phyloP scores from a whole-genome alignment of 2,797 vertebrate species.

The Arnoldichthys spilopterus region DNA sequence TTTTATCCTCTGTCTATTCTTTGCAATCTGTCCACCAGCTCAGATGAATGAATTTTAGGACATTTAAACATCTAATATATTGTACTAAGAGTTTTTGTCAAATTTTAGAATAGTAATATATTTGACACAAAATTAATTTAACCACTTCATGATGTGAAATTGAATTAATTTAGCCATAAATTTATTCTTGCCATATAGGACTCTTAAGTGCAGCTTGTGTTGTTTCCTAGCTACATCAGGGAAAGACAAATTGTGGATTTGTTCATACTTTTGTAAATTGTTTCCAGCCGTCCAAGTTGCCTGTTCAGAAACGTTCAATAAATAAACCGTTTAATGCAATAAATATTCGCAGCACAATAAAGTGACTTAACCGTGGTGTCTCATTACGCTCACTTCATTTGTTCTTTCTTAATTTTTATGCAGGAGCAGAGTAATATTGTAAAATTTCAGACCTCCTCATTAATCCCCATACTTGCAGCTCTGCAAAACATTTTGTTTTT shows the following conservation, averaged over 20 bases:
- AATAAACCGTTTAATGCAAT: conserved; percentile 64
- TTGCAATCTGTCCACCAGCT: background rate
- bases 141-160: background rate
- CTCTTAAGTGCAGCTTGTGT: background rate
- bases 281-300: background rate
- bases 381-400: background rate
- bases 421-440: too few species aligned
- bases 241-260: background rate
- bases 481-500: too few species aligned
- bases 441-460: too few species aligned
- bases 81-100: background rate
- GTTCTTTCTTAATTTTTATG: too few species aligned
- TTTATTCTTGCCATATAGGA: background rate
- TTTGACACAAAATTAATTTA: background rate
- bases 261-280: background rate
- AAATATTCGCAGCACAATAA: conserved; percentile 63
- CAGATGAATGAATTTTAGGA: background rate
- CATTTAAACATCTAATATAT: background rate
- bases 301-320: conserved; percentile 11
- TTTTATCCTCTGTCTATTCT: conserved; percentile 16
- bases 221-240: background rate
- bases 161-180: background rate
- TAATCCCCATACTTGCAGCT: too few species aligned
- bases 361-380: background rate
- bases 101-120: background rate